These are phyloP conservation scores for Orestias chungarensis DNA, from an alignment of 2,797 vertebrate species.

Conservation along the genomic window DNA sequence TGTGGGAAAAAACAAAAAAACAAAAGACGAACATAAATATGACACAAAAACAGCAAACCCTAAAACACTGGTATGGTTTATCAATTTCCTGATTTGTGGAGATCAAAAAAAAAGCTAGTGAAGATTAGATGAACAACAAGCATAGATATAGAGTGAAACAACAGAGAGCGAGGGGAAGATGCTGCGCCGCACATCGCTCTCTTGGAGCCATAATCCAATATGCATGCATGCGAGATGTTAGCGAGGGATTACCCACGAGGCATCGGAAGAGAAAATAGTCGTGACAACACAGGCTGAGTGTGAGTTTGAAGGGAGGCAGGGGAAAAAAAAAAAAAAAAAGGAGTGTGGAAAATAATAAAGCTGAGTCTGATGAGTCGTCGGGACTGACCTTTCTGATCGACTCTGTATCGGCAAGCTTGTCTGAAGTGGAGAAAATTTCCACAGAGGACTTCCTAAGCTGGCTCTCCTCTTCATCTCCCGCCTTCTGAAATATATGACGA, in stretches of 20 bases:
- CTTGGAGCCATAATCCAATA: constrained; percentile 64
- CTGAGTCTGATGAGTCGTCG: constrained; percentile 51
- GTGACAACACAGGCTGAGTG: constrained; percentile 49
- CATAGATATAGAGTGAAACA: constrained; percentile 31
- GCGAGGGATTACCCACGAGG: constrained; percentile 66
- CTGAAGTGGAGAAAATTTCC: constrained; percentile 60
- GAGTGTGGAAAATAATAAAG: constrained; percentile 44
- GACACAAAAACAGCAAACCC: not conserved
- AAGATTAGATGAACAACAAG: constrained; percentile 31
- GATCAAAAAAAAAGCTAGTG: constrained; percentile 37
- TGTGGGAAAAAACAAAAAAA: constrained; percentile 33
- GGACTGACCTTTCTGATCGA: constrained; percentile 73
- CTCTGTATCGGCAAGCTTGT: constrained; percentile 66
- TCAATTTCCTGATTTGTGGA: constrained; percentile 35
- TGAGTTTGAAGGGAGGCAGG: constrained; percentile 3
- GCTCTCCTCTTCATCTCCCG: constrained; percentile 64
- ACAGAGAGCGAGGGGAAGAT: constrained; percentile 37
- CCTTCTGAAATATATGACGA: constrained; percentile 64
- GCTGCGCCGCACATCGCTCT: constrained; percentile 43
- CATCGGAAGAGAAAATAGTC: constrained; percentile 48
- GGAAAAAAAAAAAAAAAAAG: too few species aligned
- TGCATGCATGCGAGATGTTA: constrained; percentile 53
- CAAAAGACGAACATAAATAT: constrained; percentile 14
- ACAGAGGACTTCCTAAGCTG: constrained; percentile 63
- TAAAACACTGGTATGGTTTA: not conserved